phyloP scores from a whole-genome alignment of 1,140 invertebrate genomes.

The Orchestia grillus region DNA sequence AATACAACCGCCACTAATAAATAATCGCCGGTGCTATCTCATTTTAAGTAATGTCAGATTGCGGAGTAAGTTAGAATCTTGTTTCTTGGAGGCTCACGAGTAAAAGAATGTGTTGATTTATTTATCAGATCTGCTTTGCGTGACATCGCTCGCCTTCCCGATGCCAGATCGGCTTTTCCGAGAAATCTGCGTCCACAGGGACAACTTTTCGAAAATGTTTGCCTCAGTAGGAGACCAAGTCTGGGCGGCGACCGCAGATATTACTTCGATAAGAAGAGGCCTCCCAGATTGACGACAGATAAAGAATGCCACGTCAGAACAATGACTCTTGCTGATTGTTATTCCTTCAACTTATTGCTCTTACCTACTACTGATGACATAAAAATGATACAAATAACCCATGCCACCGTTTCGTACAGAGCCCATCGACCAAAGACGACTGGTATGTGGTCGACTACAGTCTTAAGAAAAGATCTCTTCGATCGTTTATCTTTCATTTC shows the following conservation, averaged over 20 bases:
- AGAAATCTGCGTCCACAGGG: neutral
- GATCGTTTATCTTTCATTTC: neutral
- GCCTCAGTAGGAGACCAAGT: neutral
- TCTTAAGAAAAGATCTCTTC: neutral
- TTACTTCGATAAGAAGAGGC: neutral
- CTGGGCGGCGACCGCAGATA: neutral
- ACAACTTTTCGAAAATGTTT: constrained; percentile 44
- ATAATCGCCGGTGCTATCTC: neutral
- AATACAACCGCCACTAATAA: neutral
- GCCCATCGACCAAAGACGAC: neutral
- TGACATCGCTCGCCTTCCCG: neutral
- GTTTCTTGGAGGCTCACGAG: neutral
- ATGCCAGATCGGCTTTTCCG: constrained; percentile 4
- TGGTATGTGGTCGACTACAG: neutral
- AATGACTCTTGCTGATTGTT: constrained; percentile 26
- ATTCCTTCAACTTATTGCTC: constrained; percentile 36
- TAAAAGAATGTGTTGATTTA: constrained; percentile 1
- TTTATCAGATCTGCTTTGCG: neutral
- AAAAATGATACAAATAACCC: constrained; percentile 10
- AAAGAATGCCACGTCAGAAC: constrained; percentile 11
- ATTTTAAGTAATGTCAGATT: neutral
- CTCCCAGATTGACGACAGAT: constrained; percentile 15
- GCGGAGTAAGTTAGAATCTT: neutral
- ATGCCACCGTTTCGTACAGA: neutral
- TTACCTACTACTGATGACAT: constrained; percentile 11